Base-by-base conservation (phyloP, 2,888 invertebrate genomes). In the Stegophylla sp. region DNA sequence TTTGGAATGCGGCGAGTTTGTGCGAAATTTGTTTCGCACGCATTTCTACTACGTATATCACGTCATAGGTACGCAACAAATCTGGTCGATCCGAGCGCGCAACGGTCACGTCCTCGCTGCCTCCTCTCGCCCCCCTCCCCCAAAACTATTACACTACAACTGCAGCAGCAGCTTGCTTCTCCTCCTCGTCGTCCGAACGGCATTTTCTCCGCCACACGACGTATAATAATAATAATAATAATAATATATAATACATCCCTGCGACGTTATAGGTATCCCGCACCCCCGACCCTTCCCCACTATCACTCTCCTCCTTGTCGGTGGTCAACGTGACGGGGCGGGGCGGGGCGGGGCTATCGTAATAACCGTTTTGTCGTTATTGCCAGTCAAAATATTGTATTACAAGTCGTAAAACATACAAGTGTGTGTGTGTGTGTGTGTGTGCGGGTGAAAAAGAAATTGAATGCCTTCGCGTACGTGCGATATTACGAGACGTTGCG, bases 371-470 rank as follows among this genome's bases (percentile, higher is more conserved):
- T 34, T 7, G 43, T 61, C 43, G 61, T 71, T 79, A 77, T 77
- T 79, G 23, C 79, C 79, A 61, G 79, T 71, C 71, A 51, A 71
- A 79, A 79, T n/a, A n/a, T 71, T 59, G 59, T 67, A 59, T 77
- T 77, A 34, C 67, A 48, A 45, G 67, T 77, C 77, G 77, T 77
- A 77, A 69, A 48, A 66, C 48, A 66, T 23, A 20, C 28, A 26
- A 5, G 34, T 34, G 34, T 34, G 34, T 34, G 34, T 34, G 34
- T 3, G 34, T 34, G 7, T 3, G 34, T 34, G 34, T 5, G 10
- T 0, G 3, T 17, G n/a, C 7, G 4, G 48, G 10, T 1, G 34
- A 3, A 51, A 28, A 28, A 69, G 7, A 69, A 34, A 34, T 28
- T 20, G 28, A 28, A 51, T n/a, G 34, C 12, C 51, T 23, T 34